Evolutionary conservation across 1,140 invertebrate genomes (phyloP), one percentile per base, ranked within the genome.

Genomic region (Zaprionus camerounensis): DNA sequence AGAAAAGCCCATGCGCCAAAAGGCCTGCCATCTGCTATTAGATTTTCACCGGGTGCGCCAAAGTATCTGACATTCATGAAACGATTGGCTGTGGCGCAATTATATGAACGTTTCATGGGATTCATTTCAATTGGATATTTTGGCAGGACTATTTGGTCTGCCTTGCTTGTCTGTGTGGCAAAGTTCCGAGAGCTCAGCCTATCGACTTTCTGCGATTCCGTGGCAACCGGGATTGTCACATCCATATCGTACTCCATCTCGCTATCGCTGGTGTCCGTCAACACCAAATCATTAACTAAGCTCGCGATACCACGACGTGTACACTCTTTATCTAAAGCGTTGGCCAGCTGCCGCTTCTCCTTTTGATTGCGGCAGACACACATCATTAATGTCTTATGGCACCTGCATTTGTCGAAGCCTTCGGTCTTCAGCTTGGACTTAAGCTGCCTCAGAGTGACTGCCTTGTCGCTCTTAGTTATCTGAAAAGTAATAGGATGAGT

Each of bases 181-280:
- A 67, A 57, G 56, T 80, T 87, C 72, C 28, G 28, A 1, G 28
- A 31, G 28, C 28, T 31, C 28, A 31, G 28, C 28, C 69, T 0
- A 55, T 53, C 1, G 24, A 53, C 5, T 20, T 7, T 2, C 3
- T 22, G 20, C 0, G n/a, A 49, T 24, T 78, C 57, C 1, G 79
- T 66, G 6, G 76, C 80, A 0, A 73, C 75, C 3, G 91, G 86
- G 9, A 92, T 86, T 15, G 86, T 84, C 12, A 93, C 84, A 61
- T 91, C 77, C 15, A 92, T 78, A 64, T 93, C 77, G 31, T 77
- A 91, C 51, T 92, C 91, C 69, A 83, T 68, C 24, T 92, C 92
- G 28, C 81, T 87, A 2, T 92, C 91, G n/a, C 78, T 91, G 38
- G 91, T 91, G 5, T 93, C 92, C 0, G 80, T 91, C 0, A 93